Base-by-base conservation (phyloP, 2,113 vertebrate genomes). In the Callipepla squamata region DNA sequence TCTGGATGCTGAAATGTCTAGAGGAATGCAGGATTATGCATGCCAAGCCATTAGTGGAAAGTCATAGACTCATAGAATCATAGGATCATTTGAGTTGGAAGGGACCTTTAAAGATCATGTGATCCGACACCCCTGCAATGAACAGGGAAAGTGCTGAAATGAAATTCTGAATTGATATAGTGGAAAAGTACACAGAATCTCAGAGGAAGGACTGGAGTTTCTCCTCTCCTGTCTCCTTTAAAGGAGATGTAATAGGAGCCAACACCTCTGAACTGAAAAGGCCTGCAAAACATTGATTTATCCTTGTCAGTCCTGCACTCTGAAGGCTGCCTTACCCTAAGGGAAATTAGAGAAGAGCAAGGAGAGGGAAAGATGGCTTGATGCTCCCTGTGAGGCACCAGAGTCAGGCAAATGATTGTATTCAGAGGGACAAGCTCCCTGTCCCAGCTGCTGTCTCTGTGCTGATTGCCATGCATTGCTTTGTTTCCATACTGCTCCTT, bases 161-260 rank as follows among this genome's bases (percentile, higher is more conserved):
- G 89, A 93, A 94, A 91, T 78, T 94, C 82, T 93, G 75, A 96
- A 82, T 74, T 81, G 81, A 47, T 76, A 92, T 85, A 74, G 87
- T 85, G 57, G 85, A 93, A 67, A 50, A 44, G 50, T 72, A 40
- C n/a, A 67, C 34, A 82, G 36, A 75, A 67, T 73, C 79, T 70
- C 42, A 26, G 85, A 55, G 67, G 72, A 63, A 74, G 72, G 83
- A 58, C 68, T 48, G 4, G 13, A 87, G 53, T 82, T 69, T 61
- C 58, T 72, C 13, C 44, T 91, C 58, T n/a, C 47, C 44, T 58
- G 45, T 14, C 50, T 63, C 73, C 38, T 85, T 62, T 70, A 67
- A 47, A 78, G 76, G 38, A 80, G 68, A 30, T 51, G 45, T 15
- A 63, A 23, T 2, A 34, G 47, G 45, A 93, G 20, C 45, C n/a